A percentile compares a stretch with the other conserved stretches of the same genome.
Evolutionary conservation across 2,113 vertebrate species (phyloP).

Genomic region (Odocoileus hemionus): DNA sequence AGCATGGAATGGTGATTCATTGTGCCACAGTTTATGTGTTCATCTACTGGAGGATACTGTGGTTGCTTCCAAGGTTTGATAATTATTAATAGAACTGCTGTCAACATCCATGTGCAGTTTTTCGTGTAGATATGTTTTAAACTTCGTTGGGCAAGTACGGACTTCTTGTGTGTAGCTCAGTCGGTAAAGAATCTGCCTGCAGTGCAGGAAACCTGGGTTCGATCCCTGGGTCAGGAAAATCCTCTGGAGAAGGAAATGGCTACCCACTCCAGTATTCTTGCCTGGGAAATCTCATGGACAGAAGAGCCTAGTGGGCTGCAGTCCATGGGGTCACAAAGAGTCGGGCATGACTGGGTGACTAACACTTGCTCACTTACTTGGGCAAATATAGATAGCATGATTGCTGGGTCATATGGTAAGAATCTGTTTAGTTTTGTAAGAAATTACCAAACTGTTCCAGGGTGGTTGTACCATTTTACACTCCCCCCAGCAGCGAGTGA

Average conservation of each 20-base stretch:
- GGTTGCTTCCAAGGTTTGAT: background rate
- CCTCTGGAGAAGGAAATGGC: too few species aligned
- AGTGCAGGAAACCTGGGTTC: too few species aligned
- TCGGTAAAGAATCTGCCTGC: too few species aligned
- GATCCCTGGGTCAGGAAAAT: too few species aligned
- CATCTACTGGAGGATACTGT: background rate
- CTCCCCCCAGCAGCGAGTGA: background rate
- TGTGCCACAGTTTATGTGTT: background rate
- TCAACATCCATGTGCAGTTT: background rate
- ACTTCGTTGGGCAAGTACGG: background rate
- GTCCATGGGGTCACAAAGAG: too few species aligned
- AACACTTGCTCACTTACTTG: too few species aligned
- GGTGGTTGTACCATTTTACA: background rate
- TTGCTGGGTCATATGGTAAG: background rate
- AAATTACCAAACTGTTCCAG: background rate
- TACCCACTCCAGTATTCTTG: too few species aligned
- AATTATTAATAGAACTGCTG: background rate
- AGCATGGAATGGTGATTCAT: background rate
- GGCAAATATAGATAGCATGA: background rate
- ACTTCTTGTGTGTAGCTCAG: background rate
- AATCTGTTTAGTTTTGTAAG: background rate
- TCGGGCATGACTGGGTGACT: too few species aligned
- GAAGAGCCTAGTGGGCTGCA: too few species aligned
- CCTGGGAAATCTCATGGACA: too few species aligned
- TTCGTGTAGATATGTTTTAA: background rate